These are phyloP conservation scores for Sparus aurata DNA, from an alignment of 2,797 vertebrate genomes.

Conservation along the genomic window DNA sequence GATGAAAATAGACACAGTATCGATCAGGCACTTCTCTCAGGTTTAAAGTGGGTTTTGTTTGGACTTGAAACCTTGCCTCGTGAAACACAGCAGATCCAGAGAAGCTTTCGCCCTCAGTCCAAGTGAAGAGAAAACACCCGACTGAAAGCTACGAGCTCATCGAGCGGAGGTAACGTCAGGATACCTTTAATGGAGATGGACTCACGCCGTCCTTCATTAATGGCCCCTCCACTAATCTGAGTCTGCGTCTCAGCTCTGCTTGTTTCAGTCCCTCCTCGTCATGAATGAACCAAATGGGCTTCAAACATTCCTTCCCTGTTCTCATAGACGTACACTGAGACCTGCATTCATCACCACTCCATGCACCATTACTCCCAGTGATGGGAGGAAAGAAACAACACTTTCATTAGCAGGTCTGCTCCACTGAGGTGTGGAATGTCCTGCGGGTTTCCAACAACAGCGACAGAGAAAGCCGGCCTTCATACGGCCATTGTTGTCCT, in stretches of 20 bases:
- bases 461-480: conserved; percentile 75
- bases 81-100: conserved; percentile 38
- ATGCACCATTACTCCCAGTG: conserved; percentile 84
- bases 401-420: conserved; percentile 81
- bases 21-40: conserved; percentile 6
- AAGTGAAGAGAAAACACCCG: conserved; percentile 53
- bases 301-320: conserved; percentile 73
- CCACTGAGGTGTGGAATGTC: conserved; percentile 83
- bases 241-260: conserved; percentile 68
- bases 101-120: conserved; percentile 18
- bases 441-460: conserved; percentile 74
- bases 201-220: conserved; percentile 67
- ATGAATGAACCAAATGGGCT: conserved; percentile 76
- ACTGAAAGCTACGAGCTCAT: conserved; percentile 47
- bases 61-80: conserved; percentile 29
- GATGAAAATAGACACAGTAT: not conserved
- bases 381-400: conserved; percentile 82
- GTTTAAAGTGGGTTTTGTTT: conserved; percentile 47
- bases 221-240: conserved; percentile 68
- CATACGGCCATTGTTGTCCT: conserved; percentile 80
- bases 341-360: conserved; percentile 80
- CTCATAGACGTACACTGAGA: conserved; percentile 75
- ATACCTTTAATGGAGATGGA: conserved; percentile 64
- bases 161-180: conserved; percentile 66
- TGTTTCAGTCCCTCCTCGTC: conserved; percentile 51